These are phyloP conservation scores for Mormyrops attenuatus DNA, from an alignment of 2,797 vertebrate genomes.

Conservation along the genomic window DNA sequence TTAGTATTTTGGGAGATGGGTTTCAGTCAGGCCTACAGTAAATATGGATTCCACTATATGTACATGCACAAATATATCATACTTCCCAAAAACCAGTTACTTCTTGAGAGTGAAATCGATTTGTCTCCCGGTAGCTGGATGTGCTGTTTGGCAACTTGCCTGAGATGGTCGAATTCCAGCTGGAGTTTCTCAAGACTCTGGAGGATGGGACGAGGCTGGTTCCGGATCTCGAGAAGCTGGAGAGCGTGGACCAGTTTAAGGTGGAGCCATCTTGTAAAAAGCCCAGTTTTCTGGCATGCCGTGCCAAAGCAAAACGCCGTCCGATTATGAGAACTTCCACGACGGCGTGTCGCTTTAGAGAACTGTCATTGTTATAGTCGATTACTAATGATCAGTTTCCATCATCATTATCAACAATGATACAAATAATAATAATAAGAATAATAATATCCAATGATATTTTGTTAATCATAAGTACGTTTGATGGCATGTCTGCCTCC, in stretches of 20 bases:
- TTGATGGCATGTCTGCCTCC: neutral
- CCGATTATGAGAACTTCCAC: neutral
- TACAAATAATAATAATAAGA: neutral
- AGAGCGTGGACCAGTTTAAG: conserved; percentile 93
- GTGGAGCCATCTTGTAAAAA: conserved; percentile 44
- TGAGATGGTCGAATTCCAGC: conserved; percentile 95
- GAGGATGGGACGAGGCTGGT: conserved; percentile 90
- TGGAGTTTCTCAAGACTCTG: conserved; percentile 88
- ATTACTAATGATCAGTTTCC: neutral
- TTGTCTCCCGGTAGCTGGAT: conserved; percentile 66
- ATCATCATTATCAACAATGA: neutral
- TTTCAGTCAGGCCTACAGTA: neutral
- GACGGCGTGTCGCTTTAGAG: neutral
- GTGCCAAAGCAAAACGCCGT: neutral
- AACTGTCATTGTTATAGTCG: neutral
- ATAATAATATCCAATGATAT: neutral
- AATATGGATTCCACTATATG: neutral
- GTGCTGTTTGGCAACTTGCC: conserved; percentile 90
- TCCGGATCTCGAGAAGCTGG: conserved; percentile 82
- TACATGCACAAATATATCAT: neutral
- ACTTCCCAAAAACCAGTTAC: neutral
- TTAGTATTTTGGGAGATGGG: neutral
- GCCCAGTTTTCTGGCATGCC: neutral
- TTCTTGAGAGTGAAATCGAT: neutral
- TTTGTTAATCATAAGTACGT: neutral